These are phyloP conservation scores for Dorcus parallelipipedus DNA, from an alignment of 2,888 invertebrate genomes.

Conservation along the genomic window DNA sequence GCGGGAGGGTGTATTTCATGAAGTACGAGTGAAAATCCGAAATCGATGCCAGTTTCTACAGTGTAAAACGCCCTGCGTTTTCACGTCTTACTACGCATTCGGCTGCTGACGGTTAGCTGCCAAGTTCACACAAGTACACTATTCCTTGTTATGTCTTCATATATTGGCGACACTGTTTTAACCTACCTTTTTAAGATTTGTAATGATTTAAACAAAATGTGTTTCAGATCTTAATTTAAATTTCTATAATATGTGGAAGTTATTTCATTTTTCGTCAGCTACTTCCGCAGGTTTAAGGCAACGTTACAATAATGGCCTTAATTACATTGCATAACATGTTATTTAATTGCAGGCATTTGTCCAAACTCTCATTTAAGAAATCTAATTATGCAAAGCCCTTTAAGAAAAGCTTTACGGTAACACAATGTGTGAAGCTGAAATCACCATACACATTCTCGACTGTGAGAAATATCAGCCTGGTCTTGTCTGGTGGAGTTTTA, in stretches of 20 bases:
- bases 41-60: no score
- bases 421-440: neutral
- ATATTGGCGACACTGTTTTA: no score
- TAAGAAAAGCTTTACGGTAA: neutral
- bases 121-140: no score
- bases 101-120: no score
- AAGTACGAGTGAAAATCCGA: no score
- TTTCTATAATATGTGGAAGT: slow-evolving; percentile 5
- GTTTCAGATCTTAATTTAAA: no score
- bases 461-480: slow-evolving; percentile 16
- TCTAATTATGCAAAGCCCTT: neutral
- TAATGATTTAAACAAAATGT: no score
- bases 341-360: neutral
- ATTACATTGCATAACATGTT: slow-evolving; percentile 9
- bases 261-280: neutral
- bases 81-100: no score
- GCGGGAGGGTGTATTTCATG: no score
- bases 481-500: slow-evolving; percentile 19
- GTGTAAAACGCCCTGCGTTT: no score
- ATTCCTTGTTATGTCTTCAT: no score
- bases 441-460: slow-evolving; percentile 8
- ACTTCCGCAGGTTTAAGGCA: slow-evolving; percentile 2
- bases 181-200: no score
- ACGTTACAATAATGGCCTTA: neutral
- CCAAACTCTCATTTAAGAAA: neutral